Evolutionary conservation across 2,113 vertebrate genomes (phyloP).

Genomic region (Typhlomys cinereus): DNA sequence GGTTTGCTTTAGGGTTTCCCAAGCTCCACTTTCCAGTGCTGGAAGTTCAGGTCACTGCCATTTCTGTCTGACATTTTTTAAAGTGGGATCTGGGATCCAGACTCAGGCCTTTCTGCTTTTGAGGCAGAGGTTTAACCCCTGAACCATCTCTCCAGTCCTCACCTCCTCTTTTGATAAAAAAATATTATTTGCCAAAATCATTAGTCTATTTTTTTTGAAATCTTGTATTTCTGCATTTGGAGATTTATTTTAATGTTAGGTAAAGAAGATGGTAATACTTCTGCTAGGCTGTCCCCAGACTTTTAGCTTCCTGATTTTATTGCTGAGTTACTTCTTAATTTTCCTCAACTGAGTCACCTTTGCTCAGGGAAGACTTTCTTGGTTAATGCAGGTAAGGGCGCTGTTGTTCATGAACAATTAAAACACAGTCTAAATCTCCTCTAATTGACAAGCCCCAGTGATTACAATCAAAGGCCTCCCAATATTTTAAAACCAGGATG

Average conservation of each 20-base stretch:
- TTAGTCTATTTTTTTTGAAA: constrained; percentile 14
- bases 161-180: constrained; percentile 41
- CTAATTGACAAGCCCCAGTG: constrained; percentile 2
- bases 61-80: no score
- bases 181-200: constrained; percentile 30
- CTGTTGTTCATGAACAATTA: constrained; percentile 59
- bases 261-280: not conserved
- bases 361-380: constrained; percentile 53
- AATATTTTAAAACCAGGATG: constrained; percentile 63
- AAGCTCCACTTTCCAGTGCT: no score
- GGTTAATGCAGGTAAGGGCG: constrained; percentile 4
- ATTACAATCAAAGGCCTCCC: constrained; percentile 43
- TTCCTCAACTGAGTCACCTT: constrained; percentile 48
- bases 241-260: constrained; percentile 37
- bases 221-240: constrained; percentile 6
- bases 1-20: no score
- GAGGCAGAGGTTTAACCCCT: no score
- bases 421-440: constrained; percentile 33
- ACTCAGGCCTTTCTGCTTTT: no score
- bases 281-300: not conserved
- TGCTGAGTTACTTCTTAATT: constrained; percentile 41
- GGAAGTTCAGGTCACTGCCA: no score
- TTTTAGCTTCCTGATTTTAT: constrained; percentile 49
- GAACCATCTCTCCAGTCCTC: no score
- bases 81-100: no score